These are phyloP conservation scores for Odontomachus brunneus DNA, from an alignment of 1,140 invertebrate genomes.

Conservation along the genomic window DNA sequence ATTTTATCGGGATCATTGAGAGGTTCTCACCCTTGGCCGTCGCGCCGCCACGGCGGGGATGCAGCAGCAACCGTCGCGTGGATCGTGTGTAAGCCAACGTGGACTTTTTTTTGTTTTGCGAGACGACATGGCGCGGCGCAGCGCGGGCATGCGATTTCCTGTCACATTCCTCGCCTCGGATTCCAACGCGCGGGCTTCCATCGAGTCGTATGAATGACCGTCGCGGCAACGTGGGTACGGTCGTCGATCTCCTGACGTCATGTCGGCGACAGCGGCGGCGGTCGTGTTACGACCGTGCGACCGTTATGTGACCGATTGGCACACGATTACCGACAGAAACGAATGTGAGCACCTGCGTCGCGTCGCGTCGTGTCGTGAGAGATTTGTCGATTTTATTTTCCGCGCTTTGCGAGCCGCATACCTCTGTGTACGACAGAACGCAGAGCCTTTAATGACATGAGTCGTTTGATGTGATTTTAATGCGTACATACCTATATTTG, in stretches of 20 bases:
- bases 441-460: background rate
- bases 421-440: background rate
- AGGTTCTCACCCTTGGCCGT: too few species aligned
- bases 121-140: background rate
- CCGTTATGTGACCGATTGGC: constrained; percentile 84
- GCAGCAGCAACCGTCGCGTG: background rate
- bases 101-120: constrained; percentile 16
- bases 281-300: constrained; percentile 81
- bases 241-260: constrained; percentile 75
- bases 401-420: background rate
- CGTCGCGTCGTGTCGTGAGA: constrained; percentile 29
- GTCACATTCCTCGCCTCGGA: constrained; percentile 57
- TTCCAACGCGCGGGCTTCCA: constrained; percentile 51
- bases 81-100: constrained; percentile 13
- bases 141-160: constrained; percentile 58
- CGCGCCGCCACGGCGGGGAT: too few species aligned
- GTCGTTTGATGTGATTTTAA: too few species aligned
- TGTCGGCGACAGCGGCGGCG: constrained; percentile 72
- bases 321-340: constrained; percentile 69
- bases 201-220: constrained; percentile 72
- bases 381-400: background rate
- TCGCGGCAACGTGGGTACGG: constrained; percentile 63
- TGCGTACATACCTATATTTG: too few species aligned
- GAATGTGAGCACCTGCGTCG: constrained; percentile 67
- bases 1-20: too few species aligned